Conservation (phyloP, 2,888 invertebrate species). For the Aproaerema taeniolella region DNA sequence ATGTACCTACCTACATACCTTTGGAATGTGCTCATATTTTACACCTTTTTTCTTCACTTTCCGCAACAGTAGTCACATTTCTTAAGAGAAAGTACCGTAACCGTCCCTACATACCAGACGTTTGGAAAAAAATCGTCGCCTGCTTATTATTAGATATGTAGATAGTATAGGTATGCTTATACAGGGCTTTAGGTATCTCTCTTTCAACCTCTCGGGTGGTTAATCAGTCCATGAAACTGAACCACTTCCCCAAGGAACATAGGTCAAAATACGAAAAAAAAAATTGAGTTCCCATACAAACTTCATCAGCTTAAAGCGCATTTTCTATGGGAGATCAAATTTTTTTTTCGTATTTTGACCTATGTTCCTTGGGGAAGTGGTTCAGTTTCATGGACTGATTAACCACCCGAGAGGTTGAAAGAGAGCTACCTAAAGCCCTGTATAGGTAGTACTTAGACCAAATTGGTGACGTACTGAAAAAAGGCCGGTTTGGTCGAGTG, state of each 20-base stretch:
- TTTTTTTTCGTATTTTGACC: not conserved
- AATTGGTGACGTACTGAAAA: no score
- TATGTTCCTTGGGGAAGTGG: conserved; percentile 1
- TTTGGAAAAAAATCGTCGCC: conserved; percentile 32
- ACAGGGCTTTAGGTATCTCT: no score
- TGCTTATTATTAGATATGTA: conserved; percentile 2
- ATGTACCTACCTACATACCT: no score
- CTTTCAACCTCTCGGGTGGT: no score
- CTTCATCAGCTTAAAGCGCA: no score
- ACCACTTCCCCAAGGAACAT: conserved; percentile 1
- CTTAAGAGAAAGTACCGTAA: conserved; percentile 38
- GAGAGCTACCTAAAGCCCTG: no score
- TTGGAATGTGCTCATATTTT: not conserved
- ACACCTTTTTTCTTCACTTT: conserved; percentile 9
- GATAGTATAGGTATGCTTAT: not conserved
- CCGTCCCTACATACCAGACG: conserved; percentile 26
- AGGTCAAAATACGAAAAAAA: not conserved
- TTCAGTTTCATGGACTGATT: no score
- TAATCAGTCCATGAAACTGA: conserved; percentile 1
- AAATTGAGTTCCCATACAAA: not conserved
- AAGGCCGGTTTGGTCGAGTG: no score
- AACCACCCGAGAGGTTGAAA: no score
- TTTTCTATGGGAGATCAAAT: not conserved
- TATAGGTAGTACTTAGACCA: no score
- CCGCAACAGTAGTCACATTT: conserved; percentile 21